Evolutionary conservation across 2,888 invertebrate species (phyloP).

Genomic region (Tenthredo distinguenda): DNA sequence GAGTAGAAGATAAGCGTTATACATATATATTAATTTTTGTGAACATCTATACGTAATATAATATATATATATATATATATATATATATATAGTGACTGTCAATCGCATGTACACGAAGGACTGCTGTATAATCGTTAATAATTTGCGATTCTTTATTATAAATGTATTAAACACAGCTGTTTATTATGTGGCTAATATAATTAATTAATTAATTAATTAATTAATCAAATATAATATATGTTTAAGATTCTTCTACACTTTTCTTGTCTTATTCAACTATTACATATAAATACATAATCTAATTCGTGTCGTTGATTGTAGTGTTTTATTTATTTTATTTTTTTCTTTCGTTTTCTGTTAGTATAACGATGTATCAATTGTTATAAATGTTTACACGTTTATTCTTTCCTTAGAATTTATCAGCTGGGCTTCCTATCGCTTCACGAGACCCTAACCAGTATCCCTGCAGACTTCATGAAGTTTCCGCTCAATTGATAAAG

Average conservation of each 20-base stretch:
- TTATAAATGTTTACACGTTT: constrained; percentile 57
- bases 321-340: background rate
- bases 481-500: background rate
- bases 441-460: constrained; percentile 74
- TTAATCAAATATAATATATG: background rate
- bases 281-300: background rate
- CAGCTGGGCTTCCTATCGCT: constrained; percentile 76
- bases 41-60: background rate
- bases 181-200: background rate
- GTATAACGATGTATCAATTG: constrained; percentile 7
- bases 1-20: background rate
- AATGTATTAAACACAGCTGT: background rate
- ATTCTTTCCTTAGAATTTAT: constrained; percentile 75
- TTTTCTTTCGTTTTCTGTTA: background rate
- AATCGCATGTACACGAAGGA: background rate
- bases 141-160: background rate
- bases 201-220: background rate
- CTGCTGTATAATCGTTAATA: background rate
- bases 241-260: background rate
- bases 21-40: background rate
- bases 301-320: background rate
- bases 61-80: background rate
- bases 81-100: too few relatives aligned
- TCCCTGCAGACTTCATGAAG: constrained; percentile 44
- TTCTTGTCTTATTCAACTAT: background rate